Evolutionary conservation across 2,797 vertebrate genomes (phyloP).

Genomic region (Catamblyrhynchus diadema): DNA sequence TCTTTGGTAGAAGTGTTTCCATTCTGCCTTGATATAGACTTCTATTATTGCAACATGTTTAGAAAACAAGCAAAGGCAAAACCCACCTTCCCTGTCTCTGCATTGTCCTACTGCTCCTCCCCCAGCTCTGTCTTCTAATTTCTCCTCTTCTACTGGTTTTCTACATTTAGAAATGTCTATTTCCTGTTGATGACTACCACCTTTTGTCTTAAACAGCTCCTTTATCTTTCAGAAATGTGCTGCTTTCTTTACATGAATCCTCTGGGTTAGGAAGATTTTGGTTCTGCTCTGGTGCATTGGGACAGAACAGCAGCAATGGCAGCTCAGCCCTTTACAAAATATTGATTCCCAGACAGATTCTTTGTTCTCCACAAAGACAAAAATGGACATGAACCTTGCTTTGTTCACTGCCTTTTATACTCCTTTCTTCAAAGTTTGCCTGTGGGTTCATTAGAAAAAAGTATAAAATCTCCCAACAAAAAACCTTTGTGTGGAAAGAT

Average conservation of each 20-base stretch:
- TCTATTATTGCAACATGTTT: not conserved
- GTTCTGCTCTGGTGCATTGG: not conserved
- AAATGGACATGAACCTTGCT: not conserved
- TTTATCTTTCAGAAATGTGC: not conserved
- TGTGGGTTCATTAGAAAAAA: not conserved
- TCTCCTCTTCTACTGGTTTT: not conserved
- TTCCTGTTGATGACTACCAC: not conserved
- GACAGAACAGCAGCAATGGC: not conserved
- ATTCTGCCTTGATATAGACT: not conserved
- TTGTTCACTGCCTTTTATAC: not conserved
- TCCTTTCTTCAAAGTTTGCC: not conserved
- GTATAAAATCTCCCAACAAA: accelerated
- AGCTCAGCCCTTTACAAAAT: not conserved
- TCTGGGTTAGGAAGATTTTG: not conserved
- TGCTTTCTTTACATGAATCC: not conserved
- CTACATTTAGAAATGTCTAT: not conserved
- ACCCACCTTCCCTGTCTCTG: not conserved
- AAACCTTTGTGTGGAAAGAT: not conserved
- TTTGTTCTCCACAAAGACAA: not conserved
- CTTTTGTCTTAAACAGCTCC: not conserved
- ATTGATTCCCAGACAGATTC: not conserved
- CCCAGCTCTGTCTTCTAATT: not conserved
- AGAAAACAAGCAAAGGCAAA: not conserved
- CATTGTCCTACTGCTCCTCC: accelerated
- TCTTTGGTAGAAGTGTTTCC: not conserved